Evolutionary conservation across 2,797 vertebrate genomes (phyloP).

Genomic region (Danionella dracula): DNA sequence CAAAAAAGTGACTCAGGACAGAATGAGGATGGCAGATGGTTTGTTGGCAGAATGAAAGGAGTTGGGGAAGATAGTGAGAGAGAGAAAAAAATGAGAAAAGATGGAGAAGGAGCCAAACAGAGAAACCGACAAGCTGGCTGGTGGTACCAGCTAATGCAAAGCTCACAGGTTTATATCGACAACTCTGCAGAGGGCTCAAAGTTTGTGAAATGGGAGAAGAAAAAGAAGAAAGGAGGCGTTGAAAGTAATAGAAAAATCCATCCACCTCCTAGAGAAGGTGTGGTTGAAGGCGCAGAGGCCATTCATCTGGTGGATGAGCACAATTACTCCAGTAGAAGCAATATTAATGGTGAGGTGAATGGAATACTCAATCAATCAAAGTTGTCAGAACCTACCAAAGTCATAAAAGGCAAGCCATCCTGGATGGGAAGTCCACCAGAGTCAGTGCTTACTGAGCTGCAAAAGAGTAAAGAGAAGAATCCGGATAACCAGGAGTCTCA

Average conservation of each 20-base stretch:
- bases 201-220: slow-evolving; percentile 75
- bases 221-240: slow-evolving; percentile 72
- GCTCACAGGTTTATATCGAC: slow-evolving; percentile 95
- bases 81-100: slow-evolving; percentile 40
- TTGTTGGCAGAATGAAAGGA: slow-evolving; percentile 47
- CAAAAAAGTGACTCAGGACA: slow-evolving; percentile 46
- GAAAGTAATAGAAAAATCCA: slow-evolving; percentile 57
- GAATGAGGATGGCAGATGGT: slow-evolving; percentile 56
- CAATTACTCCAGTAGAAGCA: slow-evolving; percentile 43
- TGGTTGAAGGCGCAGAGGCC: slow-evolving; percentile 91
- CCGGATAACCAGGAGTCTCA: slow-evolving; percentile 7
- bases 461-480: slow-evolving; percentile 72
- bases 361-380: slow-evolving; percentile 16
- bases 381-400: slow-evolving; percentile 35
- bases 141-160: slow-evolving; percentile 99
- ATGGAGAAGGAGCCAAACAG: slow-evolving; percentile 56
- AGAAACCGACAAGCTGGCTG: slow-evolving; percentile 84
- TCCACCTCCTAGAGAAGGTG: slow-evolving; percentile 82
- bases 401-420: slow-evolving; percentile 68
- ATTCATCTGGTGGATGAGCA: slow-evolving; percentile 62
- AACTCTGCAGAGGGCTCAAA: slow-evolving; percentile 77
- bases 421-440: slow-evolving; percentile 98
- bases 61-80: slow-evolving; percentile 43
- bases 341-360: slow-evolving; percentile 46
- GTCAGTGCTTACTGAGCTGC: slow-evolving; percentile 78